These are phyloP conservation scores for Xiphophorus birchmanni DNA, from an alignment of 2,797 vertebrate species.

Conservation along the genomic window DNA sequence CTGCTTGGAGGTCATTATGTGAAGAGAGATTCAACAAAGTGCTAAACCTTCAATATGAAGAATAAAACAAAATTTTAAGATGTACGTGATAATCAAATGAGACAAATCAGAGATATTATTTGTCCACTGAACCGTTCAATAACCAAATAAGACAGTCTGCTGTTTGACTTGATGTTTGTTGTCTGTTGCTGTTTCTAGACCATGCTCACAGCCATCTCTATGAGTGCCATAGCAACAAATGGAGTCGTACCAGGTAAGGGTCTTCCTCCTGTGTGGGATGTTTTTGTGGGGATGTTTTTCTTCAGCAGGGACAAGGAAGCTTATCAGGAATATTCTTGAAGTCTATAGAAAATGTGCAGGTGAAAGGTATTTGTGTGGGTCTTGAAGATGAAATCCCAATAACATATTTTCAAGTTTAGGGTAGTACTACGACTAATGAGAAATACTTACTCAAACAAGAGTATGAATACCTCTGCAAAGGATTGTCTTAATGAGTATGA, in stretches of 20 bases:
- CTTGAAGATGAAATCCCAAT: neutral
- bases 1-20: neutral
- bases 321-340: neutral
- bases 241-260: slow-evolving; percentile 95
- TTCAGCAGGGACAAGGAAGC: neutral
- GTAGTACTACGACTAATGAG: neutral
- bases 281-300: neutral
- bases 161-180: slow-evolving; percentile 6
- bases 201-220: slow-evolving; percentile 99
- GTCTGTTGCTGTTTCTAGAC: slow-evolving; percentile 82
- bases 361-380: neutral
- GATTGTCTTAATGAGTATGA: neutral
- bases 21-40: neutral
- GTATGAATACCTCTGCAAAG: neutral
- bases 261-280: no score
- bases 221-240: slow-evolving; percentile 98
- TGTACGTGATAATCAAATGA: neutral
- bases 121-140: neutral
- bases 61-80: neutral
- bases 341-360: neutral
- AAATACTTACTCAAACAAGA: neutral
- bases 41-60: neutral
- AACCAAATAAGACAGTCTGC: slow-evolving; percentile 3
- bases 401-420: neutral
- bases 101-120: neutral